Base-by-base conservation (phyloP, 2,888 invertebrate genomes). In the Pristionchus entomophagus region DNA sequence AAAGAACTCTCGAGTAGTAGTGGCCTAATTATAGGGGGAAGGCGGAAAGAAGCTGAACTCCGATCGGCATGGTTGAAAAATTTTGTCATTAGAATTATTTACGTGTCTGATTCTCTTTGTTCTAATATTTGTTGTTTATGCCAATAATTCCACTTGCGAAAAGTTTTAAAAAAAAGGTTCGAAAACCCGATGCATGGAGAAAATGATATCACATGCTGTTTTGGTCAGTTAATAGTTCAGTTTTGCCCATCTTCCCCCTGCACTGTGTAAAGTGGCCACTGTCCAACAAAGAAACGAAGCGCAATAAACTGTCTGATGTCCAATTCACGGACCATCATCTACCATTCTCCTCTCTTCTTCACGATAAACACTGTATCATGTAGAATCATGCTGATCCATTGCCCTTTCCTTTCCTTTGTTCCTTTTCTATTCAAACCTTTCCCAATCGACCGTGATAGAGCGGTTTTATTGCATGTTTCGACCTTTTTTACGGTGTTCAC, bases 231-330 rank as follows among this genome's bases (percentile, higher is more conserved):
- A n/a, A n/a, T n/a, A n/a, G n/a, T n/a, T n/a, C n/a, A n/a, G n/a
- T 73, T 73, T n/a, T 45, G n/a, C 41, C 73, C 73, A 14, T 73
- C n/a, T 6, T 26, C 41, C n/a, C n/a, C 41, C 41, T 35, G 8
- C 73, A n/a, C 38, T 41, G 73, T 73, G 73, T 73, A 73, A 73
- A 73, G 73, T 73, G 41, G 73, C 73, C 73, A 65, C 65, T 65
- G 65, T 73, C 73, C 38, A 73, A 73, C 41, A 73, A 45, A 45
- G 73, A 45, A 17, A 56, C 5, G n/a, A 17, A 22, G 45, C n/a
- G 73, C n/a, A 73, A 73, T 26, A 35, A 41, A 73, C 45, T 32
- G 41, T 41, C 41, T 73, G 12, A n/a, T 45, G 73, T 19, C 73
- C 73, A 73, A 17, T 45, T 41, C 73, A 41, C 73, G 73, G 41